A percentile compares a stretch with the other conserved stretches of the same genome.
These are phyloP conservation scores for Sebastes aleutianus DNA, from an alignment of 2,797 vertebrate species.

Conservation along the genomic window DNA sequence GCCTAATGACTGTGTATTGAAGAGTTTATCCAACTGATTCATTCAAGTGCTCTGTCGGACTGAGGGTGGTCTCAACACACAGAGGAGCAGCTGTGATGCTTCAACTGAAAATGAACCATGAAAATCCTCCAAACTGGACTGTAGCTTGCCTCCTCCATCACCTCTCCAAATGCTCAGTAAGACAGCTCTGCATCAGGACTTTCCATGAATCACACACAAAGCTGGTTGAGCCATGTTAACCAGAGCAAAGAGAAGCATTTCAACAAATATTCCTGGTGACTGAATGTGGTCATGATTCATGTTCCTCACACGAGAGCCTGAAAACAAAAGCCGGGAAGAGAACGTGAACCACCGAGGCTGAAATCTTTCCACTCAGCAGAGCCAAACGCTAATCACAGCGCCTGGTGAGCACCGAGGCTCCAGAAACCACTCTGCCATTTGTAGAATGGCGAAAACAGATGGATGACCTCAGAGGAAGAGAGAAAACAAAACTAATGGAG, in stretches of 20 bases:
- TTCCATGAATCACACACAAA: constrained; percentile 21
- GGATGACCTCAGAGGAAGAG: constrained; percentile 30
- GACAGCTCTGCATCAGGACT: constrained; percentile 20
- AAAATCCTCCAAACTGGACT: neutral
- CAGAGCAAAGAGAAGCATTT: constrained; percentile 28
- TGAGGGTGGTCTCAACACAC: neutral
- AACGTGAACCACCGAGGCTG: neutral
- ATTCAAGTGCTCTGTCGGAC: neutral
- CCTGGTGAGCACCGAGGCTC: neutral
- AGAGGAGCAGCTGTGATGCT: neutral
- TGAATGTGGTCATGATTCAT: constrained; percentile 40
- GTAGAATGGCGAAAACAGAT: constrained; percentile 36
- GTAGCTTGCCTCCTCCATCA: neutral
- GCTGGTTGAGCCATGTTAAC: constrained; percentile 20
- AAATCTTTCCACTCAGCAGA: constrained; percentile 37
- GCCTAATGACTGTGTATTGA: neutral
- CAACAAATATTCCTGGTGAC: constrained; percentile 23
- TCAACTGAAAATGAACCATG: neutral
- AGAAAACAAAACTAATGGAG: neutral
- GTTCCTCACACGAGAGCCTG: constrained; percentile 28
- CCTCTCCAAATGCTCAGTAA: neutral
- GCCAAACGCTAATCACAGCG: constrained; percentile 8
- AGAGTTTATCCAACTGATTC: neutral
- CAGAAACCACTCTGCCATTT: neutral
- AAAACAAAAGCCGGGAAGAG: constrained; percentile 33